Base-by-base conservation (phyloP, 1,140 invertebrate genomes). In the Tenebrio molitor region DNA sequence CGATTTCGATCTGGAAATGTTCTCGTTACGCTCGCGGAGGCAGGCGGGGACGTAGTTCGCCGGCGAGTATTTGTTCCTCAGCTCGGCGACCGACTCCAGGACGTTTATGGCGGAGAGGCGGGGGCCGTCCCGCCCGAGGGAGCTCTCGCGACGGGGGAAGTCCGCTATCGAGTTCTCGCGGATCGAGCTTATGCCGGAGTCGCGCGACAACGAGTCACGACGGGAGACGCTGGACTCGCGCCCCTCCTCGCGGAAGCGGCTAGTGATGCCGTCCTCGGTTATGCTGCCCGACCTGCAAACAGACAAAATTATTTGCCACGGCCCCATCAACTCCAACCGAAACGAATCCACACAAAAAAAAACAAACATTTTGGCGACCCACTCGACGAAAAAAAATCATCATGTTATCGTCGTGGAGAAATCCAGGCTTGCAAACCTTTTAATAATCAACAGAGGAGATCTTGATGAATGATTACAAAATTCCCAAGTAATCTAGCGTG, bases 31-130 rank as follows among this genome's bases (percentile, higher is more conserved):
- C 14, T 73, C 87, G 63, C 87, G 81, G 63, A 87, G 84, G 2
- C 87, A 86, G 19, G 87, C 84, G 5, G 89, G 88, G 53, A 89
- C 84, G 78, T 91, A 90, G 71, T 88, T 87, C 2, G 86, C 81
- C 5, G 89, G 88, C 0, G 88, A 90, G 76, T 90, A 90, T 74
- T 88, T 89, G 66, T 86, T 87, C 74, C 87, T 87, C 1, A 90
- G 76, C 44, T 91, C 89, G 1, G 87, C 86, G 0, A 86, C 83
- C 0, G 85, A 86, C 78, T 87, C 84, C 19, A 78, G 74, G 8
- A 81, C 75, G 65, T 73, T 75, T 2, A 79, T 39, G 1, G 78
- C 53, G 65, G 29, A 83, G 80, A 2, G 80, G 81, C 2, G 81
- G 80, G 44, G 74, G 77, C 36, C 74, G 19, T 68, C 71, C 25